phyloP scores from a whole-genome alignment of 2,888 invertebrate genomes.

The Perithous albicinctus region DNA sequence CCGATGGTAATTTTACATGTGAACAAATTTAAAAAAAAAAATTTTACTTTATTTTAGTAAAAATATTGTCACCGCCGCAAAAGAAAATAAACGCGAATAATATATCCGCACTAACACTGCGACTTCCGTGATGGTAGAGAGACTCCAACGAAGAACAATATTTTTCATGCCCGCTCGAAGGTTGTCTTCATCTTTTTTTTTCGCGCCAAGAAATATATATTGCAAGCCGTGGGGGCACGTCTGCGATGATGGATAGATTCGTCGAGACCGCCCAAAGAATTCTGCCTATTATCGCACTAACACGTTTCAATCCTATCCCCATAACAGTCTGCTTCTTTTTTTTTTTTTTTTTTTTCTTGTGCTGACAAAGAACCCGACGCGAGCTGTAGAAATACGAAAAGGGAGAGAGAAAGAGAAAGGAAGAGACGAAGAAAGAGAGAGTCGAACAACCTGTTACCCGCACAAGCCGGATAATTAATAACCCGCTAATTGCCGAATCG shows the following conservation, averaged over 20 bases:
- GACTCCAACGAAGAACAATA: slow-evolving; percentile 67
- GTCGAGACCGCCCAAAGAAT: slow-evolving; percentile 44
- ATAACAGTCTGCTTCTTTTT: slow-evolving; percentile 11
- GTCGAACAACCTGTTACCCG: slow-evolving; percentile 22
- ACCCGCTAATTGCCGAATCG: slow-evolving; percentile 50
- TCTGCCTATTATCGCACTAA: slow-evolving; percentile 48
- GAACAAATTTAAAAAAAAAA: not conserved
- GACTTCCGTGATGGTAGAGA: slow-evolving; percentile 27
- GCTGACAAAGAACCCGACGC: slow-evolving; percentile 48
- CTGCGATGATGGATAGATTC: slow-evolving; percentile 64
- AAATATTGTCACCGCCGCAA: not conserved
- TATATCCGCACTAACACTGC: not conserved
- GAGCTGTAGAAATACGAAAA: slow-evolving; percentile 14
- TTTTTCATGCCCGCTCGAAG: slow-evolving; percentile 62
- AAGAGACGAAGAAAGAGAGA: not conserved
- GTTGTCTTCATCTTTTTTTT: slow-evolving; percentile 29
- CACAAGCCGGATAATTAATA: slow-evolving; percentile 57
- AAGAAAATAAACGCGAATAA: not conserved
- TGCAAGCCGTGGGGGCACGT: slow-evolving; percentile 14
- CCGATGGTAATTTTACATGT: no score
- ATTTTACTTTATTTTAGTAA: not conserved
- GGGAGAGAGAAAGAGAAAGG: not conserved
- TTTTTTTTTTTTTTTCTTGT: no score
- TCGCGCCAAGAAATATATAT: slow-evolving; percentile 44
- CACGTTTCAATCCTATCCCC: slow-evolving; percentile 28